Base-by-base conservation (phyloP, 2,113 vertebrate genomes). In the Puntigrus tetrazona region DNA sequence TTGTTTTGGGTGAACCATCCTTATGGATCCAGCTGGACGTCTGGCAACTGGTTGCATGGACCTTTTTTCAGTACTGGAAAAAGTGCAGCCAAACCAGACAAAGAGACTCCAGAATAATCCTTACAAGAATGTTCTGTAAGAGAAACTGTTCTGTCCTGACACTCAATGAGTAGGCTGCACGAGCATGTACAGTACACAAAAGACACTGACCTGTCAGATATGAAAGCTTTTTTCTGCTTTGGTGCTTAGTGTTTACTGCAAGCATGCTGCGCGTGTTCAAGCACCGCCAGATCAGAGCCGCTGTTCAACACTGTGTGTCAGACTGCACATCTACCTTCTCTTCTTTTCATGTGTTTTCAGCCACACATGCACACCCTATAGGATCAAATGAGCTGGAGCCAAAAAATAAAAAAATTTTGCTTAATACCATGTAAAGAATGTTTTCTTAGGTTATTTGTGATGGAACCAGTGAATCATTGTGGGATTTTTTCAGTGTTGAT, bases 221-320 rank as follows among this genome's bases (percentile, higher is more conserved):
- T 61, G 4, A 78, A 43, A 78, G 55, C 76, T 43, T 78, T 61
- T 59, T 61, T 61, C n/a, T 61, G 55, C 52, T 41, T 78, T 57
- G 31, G 20, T 36, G 50, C 47, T 34, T 36, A 38, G 76, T 61
- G 22, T 78, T 41, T 14, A 57, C 29, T 25, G 11, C 75, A 77
- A 73, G 14, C 69, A 73, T 72, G 69, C 38, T 5, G n/a, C 20
- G 2, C 20, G 2, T 38, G 31, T 77, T 25, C 75, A 57, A n/a
- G 20, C 31, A 41, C 29, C 52, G n/a, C 59, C 36, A 78, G n/a
- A 27, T 77, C 47, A 76, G 29, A 57, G 27, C 8, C 52, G 16
- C 72, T 74, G 7, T 67, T 67, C 63, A 67, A 31, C 63, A 67
- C 29, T 67, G 8, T 76, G 75, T 78, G 75, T 78, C 75, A 78